Conservation (phyloP, 2,113 vertebrate genomes). For the Pardalotus punctatus region DNA sequence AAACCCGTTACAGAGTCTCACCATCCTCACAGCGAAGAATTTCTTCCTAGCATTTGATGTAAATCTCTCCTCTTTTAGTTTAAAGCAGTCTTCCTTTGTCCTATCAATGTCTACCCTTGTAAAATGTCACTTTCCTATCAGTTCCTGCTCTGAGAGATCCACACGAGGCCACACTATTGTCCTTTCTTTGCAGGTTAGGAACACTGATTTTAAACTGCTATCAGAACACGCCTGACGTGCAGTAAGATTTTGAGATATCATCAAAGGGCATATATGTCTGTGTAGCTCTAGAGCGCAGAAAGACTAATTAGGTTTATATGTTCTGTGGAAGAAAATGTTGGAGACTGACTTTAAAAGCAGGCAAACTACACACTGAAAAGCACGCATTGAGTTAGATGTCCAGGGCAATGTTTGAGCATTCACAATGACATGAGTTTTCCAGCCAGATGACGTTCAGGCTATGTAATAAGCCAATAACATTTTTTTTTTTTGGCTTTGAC, state of each 20-base stretch:
- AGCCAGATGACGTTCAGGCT: neutral
- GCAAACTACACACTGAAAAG: neutral
- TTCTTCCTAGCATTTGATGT: neutral
- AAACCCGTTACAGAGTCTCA: neutral
- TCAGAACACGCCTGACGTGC: neutral
- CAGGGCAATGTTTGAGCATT: neutral
- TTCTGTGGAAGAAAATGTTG: neutral
- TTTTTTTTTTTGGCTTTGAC: neutral
- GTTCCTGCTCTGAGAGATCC: neutral
- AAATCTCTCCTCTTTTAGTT: neutral
- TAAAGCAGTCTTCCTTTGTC: neutral
- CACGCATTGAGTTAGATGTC: neutral
- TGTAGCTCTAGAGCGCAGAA: neutral
- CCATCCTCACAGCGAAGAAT: neutral
- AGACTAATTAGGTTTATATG: neutral
- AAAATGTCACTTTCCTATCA: neutral
- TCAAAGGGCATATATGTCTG: neutral
- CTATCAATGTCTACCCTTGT: rapidly evolving
- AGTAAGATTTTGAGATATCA: neutral
- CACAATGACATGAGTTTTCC: neutral
- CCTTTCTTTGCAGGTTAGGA: neutral
- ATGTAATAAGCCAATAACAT: neutral
- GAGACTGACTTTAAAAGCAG: neutral
- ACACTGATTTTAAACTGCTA: neutral
- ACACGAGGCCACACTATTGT: neutral